phyloP scores from a whole-genome alignment of 2,113 vertebrate species.

The Galbula dea region DNA sequence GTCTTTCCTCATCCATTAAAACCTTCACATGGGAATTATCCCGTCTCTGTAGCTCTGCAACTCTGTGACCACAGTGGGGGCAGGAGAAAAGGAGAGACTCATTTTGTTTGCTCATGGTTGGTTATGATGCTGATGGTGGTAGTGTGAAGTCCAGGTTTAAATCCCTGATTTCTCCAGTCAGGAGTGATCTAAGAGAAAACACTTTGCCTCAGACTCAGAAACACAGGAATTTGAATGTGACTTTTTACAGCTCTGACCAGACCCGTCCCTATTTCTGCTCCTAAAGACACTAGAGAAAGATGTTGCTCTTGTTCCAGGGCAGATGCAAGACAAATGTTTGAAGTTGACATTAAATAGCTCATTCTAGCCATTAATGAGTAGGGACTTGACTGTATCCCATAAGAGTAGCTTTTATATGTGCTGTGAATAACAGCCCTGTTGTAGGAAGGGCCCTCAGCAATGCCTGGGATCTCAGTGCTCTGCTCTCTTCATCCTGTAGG shows the following conservation, averaged over 20 bases:
- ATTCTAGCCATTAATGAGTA: not conserved
- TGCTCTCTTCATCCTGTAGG: not conserved
- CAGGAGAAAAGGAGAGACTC: not conserved
- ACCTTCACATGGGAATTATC: not conserved
- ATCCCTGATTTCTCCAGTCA: not conserved
- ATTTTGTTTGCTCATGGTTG: not conserved
- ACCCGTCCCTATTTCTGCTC: not conserved
- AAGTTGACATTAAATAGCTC: not conserved
- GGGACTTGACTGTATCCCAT: not conserved
- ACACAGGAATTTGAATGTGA: not conserved
- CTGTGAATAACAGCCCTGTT: not conserved
- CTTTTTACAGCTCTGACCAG: not conserved
- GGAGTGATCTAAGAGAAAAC: not conserved
- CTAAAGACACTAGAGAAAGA: not conserved
- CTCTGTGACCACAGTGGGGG: not conserved
- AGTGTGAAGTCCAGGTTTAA: not conserved
- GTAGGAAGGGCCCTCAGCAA: not conserved
- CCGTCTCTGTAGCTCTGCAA: not conserved
- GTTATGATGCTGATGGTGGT: not conserved
- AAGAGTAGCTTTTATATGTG: not conserved
- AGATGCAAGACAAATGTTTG: not conserved
- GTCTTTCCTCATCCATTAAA: not conserved
- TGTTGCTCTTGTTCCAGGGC: not conserved
- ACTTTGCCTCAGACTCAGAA: not conserved
- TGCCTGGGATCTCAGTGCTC: not conserved